These are phyloP conservation scores for Silurus lanzhouensis DNA, from an alignment of 2,797 vertebrate genomes.

Conservation along the genomic window DNA sequence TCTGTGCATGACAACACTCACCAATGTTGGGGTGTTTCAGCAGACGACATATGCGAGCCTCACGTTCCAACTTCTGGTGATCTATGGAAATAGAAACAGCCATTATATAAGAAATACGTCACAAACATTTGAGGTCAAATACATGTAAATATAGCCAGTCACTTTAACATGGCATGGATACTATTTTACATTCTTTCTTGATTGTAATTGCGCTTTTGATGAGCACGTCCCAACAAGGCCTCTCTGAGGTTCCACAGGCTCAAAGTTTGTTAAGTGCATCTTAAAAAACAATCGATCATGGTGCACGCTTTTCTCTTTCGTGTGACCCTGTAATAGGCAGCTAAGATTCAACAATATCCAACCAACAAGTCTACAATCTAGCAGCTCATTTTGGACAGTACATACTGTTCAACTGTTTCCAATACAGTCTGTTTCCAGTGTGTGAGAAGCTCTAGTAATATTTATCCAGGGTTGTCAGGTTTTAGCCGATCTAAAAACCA, in stretches of 20 bases:
- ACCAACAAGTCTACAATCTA: background rate
- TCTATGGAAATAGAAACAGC: slow-evolving; percentile 31
- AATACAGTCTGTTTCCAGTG: background rate
- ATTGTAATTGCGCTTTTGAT: background rate
- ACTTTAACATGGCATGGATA: background rate
- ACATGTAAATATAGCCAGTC: background rate
- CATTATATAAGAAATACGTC: background rate
- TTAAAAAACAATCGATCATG: background rate
- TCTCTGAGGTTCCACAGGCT: background rate
- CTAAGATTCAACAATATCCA: background rate
- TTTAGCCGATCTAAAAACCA: background rate
- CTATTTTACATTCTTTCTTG: background rate
- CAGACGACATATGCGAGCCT: slow-evolving; percentile 94
- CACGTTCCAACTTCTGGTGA: slow-evolving; percentile 88
- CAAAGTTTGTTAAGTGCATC: background rate
- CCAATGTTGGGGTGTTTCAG: slow-evolving; percentile 95
- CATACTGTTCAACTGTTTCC: background rate
- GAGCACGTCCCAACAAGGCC: background rate
- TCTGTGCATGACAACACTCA: slow-evolving; percentile 61
- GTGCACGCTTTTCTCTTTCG: background rate
- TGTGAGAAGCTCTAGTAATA: background rate
- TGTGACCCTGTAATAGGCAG: background rate
- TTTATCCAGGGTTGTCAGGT: background rate
- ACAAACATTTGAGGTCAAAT: background rate
- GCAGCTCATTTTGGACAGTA: background rate